These are phyloP conservation scores for Sebastes trivittatus DNA, from an alignment of 2,797 vertebrate species.

Conservation along the genomic window DNA sequence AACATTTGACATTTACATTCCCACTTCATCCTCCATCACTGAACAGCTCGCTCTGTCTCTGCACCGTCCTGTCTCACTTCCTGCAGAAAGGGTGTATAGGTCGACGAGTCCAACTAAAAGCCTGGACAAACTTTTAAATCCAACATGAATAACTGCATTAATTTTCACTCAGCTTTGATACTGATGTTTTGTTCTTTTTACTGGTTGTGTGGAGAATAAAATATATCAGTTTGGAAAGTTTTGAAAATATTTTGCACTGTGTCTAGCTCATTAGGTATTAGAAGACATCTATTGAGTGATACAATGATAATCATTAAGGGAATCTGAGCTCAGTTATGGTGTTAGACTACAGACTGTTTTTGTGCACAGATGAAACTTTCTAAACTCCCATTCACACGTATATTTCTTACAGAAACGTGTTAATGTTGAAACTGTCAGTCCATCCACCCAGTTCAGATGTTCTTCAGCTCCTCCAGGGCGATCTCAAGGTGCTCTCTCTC, in stretches of 20 bases:
- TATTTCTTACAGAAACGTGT: background rate
- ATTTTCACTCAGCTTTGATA: background rate
- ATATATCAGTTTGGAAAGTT: background rate
- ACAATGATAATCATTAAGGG: background rate
- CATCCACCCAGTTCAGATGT: background rate
- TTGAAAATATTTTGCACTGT: background rate
- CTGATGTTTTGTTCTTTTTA: background rate
- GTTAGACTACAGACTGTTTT: background rate
- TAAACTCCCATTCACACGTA: background rate
- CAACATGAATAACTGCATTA: background rate
- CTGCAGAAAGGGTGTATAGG: background rate
- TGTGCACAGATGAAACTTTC: background rate
- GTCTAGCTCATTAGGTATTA: background rate
- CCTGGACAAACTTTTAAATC: background rate
- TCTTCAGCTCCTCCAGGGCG: background rate
- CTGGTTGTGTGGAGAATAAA: background rate
- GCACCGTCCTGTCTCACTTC: background rate
- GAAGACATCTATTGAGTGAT: background rate
- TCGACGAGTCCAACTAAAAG: background rate
- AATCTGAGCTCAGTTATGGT: background rate
- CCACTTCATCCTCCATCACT: constrained; percentile 21
- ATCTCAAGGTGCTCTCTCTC: background rate
- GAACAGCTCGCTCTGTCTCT: background rate
- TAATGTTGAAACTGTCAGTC: background rate
- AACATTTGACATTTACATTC: constrained; percentile 67